Percentiles rank a stretch among this genome's conserved stretches.
These are phyloP conservation scores for Catharus minimus DNA, from an alignment of 2,113 vertebrate genomes.

Conservation along the genomic window DNA sequence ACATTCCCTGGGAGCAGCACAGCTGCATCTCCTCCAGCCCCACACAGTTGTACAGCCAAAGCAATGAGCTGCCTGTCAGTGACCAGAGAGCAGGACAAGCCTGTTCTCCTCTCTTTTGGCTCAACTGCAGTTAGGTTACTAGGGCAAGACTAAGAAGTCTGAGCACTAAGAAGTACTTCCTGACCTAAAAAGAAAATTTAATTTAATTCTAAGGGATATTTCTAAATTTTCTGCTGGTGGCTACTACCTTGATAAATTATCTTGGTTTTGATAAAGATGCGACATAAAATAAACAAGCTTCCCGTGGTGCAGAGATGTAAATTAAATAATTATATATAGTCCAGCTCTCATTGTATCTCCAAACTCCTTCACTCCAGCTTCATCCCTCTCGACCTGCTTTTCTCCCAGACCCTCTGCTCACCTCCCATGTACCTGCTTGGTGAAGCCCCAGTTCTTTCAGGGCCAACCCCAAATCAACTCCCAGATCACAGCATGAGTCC, in stretches of 20 bases:
- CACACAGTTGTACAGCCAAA: constrained; percentile 50
- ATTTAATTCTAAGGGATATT: constrained; percentile 18
- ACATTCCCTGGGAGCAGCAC: background rate
- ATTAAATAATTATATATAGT: background rate
- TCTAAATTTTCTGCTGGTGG: background rate
- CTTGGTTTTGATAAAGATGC: background rate
- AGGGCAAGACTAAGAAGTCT: background rate
- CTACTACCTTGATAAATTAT: background rate
- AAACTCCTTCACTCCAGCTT: background rate
- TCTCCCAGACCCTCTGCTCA: background rate
- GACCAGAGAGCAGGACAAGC: constrained; percentile 36
- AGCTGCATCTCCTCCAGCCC: constrained; percentile 45
- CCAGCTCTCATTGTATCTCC: rapidly evolving
- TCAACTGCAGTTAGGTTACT: background rate
- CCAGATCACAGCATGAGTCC: rapidly evolving
- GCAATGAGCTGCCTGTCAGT: constrained; percentile 55
- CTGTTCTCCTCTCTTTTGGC: constrained; percentile 1
- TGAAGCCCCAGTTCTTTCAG: background rate
- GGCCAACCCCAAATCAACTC: background rate
- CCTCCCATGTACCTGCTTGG: background rate
- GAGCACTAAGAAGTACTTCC: background rate
- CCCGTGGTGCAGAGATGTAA: background rate
- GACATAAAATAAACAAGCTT: background rate
- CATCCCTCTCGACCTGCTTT: rapidly evolving
- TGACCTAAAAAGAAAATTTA: background rate